Evolutionary conservation across 92 coral and sea anemone genomes (phyloP).

Genomic region (Anthopleura xanthogrammica): DNA sequence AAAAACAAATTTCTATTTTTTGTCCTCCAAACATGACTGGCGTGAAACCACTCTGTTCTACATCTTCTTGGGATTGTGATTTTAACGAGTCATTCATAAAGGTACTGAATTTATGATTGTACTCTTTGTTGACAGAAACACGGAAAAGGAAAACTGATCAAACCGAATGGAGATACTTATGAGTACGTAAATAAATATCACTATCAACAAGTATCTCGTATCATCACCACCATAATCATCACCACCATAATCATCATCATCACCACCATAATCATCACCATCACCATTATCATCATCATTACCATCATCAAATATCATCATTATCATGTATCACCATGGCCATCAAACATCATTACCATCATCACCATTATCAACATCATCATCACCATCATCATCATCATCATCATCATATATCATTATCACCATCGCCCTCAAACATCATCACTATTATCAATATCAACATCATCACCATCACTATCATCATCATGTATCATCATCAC

Average conservation of each 20-base stretch:
- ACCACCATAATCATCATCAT: neutral
- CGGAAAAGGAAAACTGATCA: constrained; percentile 79
- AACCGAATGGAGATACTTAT: constrained; percentile 79
- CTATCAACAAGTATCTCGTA: neutral
- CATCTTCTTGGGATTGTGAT: no score
- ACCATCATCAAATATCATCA: neutral
- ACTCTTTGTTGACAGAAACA: constrained; percentile 68
- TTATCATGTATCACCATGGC: neutral
- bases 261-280: neutral
- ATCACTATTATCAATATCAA: neutral
- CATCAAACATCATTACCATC: neutral
- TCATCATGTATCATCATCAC: neutral
- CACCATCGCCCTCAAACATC: neutral
- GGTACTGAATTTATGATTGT: constrained; percentile 31
- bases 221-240: neutral
- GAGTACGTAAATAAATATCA: constrained; percentile 46
- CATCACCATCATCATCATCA: neutral
- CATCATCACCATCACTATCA: neutral
- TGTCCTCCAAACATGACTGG: no score
- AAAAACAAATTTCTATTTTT: no score
- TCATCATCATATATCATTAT: neutral
- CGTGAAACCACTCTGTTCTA: no score
- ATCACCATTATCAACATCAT: neutral
- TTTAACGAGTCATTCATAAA: constrained; percentile 5
- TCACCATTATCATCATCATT: neutral